A percentile compares a stretch with the other conserved stretches of the same genome.
Evolutionary conservation across 2,888 invertebrate genomes (phyloP).

Genomic region (Harpalus rufipes): DNA sequence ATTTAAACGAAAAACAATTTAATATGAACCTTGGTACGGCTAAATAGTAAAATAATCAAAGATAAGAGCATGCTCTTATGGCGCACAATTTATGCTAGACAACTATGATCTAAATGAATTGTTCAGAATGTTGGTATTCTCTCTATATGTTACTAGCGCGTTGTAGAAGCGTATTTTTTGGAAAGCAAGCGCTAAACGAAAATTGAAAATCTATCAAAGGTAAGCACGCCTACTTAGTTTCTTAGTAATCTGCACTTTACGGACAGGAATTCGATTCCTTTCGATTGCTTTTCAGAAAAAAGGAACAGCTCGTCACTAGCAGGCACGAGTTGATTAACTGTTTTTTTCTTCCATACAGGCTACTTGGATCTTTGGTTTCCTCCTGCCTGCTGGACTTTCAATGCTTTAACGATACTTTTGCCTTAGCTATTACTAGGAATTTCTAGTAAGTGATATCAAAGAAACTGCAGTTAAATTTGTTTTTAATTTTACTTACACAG

Average conservation of each 20-base stretch:
- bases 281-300: constrained; percentile 61
- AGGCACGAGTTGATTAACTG: constrained; percentile 63
- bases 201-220: constrained; percentile 59
- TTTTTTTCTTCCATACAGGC: constrained; percentile 40
- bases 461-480: not conserved
- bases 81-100: too few relatives aligned
- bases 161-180: constrained; percentile 26
- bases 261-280: constrained; percentile 58
- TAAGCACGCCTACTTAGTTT: constrained; percentile 53
- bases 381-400: constrained; percentile 22
- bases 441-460: not conserved
- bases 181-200: constrained; percentile 48
- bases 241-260: constrained; percentile 62
- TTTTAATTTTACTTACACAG: not conserved
- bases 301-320: constrained; percentile 58
- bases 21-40: too few relatives aligned
- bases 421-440: not conserved
- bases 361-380: constrained; percentile 43
- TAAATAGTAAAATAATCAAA: too few relatives aligned
- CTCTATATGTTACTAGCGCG: constrained; percentile 14
- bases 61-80: too few relatives aligned
- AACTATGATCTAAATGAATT: too few relatives aligned
- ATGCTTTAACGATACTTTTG: constrained; percentile 18
- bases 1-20: too few relatives aligned
- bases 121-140: too few relatives aligned